Conservation (phyloP, 2,888 invertebrate genomes). For the Pseudococcus viburni region DNA sequence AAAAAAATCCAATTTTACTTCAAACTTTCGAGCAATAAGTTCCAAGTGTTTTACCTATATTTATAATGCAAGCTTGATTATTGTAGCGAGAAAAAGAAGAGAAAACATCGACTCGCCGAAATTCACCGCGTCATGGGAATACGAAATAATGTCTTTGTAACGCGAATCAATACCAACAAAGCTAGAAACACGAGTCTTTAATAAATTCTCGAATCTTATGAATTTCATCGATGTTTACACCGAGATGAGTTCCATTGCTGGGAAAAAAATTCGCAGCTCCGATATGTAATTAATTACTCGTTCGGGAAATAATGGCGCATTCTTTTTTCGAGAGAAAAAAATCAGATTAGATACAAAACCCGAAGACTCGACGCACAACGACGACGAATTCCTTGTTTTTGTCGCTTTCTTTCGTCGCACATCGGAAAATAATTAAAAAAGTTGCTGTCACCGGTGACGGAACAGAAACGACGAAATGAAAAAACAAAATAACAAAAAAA, state of each 20-base stretch:
- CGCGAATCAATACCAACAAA: not conserved
- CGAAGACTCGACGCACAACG: not conserved
- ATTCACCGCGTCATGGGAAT: constrained; percentile 11
- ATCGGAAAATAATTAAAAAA: constrained; percentile 50
- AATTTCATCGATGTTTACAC: not conserved
- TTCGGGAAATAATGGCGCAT: not conserved
- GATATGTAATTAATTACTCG: constrained; percentile 20
- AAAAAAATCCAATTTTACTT: constrained; percentile 47
- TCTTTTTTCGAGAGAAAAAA: not conserved
- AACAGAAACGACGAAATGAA: not conserved
- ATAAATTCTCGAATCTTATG: not conserved
- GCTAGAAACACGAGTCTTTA: constrained; percentile 8
- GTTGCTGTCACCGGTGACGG: constrained; percentile 40
- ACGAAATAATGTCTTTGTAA: not conserved
- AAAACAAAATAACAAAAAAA: constrained; percentile 27
- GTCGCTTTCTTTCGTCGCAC: not conserved
- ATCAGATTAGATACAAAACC: constrained; percentile 2
- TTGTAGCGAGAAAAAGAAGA: constrained; percentile 10
- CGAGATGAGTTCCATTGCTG: not conserved
- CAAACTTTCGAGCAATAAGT: constrained; percentile 46
- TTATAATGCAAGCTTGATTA: constrained; percentile 50
- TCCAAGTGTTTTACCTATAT: constrained; percentile 48
- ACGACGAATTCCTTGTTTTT: constrained; percentile 6
- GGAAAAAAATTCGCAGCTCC: not conserved
- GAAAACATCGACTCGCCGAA: constrained; percentile 15